Base-by-base conservation (phyloP, 2,888 invertebrate species). In the Monopis laevigella region DNA sequence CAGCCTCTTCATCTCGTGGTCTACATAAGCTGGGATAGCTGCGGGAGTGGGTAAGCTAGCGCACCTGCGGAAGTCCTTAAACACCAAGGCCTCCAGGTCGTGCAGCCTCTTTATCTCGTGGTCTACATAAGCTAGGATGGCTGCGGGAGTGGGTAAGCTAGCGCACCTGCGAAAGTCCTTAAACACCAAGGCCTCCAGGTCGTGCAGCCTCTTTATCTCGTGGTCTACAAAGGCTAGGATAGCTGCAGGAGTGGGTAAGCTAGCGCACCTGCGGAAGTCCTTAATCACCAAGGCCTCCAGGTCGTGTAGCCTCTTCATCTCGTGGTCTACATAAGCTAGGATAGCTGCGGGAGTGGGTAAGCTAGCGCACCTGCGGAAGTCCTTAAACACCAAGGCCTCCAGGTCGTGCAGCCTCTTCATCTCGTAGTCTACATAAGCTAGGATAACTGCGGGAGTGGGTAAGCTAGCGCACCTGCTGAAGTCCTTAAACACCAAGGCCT, bases 381-480 rank as follows among this genome's bases (percentile, higher is more conserved):
- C 96, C 66, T 95, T 93, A 61, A 96, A 98, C 41, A 96, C 92
- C 58, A 96, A 86, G 7, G 94, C 90, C 78, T 99, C 98, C 24
- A 98, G 70, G 59, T 97, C 97, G 49, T 96, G 93, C 42, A 99
- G 75, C 45, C 96, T 85, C 54, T 92, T 88, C 82, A 95, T 88
- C 78, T 98, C 98, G 53, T 91, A 88, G 54, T 98, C 96, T 42
- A 99, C 92, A n/a, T n/a, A n/a, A n/a, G n/a, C n/a, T n/a, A n/a
- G n/a, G n/a, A n/a, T n/a, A n/a, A n/a, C n/a, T n/a, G n/a, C n/a
- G n/a, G n/a, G n/a, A n/a, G n/a, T n/a, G n/a, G n/a, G n/a, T n/a
- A n/a, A n/a, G n/a, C n/a, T n/a, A n/a, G n/a, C n/a, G n/a, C n/a
- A 87, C 88, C 88, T 85, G 48, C 95, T 82, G 62, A 96, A 96